phyloP scores from a whole-genome alignment of 2,888 invertebrate genomes.

The Sphecodes monilicornis region DNA sequence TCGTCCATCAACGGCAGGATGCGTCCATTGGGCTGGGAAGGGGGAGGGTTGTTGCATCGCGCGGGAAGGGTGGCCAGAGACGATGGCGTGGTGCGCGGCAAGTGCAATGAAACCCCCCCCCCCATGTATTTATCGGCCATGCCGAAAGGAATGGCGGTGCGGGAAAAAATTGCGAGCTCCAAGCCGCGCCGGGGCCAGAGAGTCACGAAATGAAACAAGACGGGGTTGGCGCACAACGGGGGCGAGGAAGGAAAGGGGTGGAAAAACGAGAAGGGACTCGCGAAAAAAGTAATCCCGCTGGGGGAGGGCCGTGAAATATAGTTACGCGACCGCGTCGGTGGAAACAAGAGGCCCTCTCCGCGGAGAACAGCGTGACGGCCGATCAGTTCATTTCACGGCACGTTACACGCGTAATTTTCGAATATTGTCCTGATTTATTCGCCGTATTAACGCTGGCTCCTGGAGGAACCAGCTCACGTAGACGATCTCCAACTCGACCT shows the following conservation, averaged over 20 bases:
- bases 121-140: slow-evolving; percentile 59
- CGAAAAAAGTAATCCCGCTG: slow-evolving; percentile 43
- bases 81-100: slow-evolving; percentile 41
- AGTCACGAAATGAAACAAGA: slow-evolving; percentile 49
- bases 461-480: slow-evolving; percentile 15
- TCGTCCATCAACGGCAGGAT: slow-evolving; percentile 71
- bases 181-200: background rate
- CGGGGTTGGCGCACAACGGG: background rate
- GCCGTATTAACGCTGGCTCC: slow-evolving; percentile 60
- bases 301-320: slow-evolving; percentile 60
- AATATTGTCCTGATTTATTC: slow-evolving; percentile 75
- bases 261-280: background rate
- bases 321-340: slow-evolving; percentile 57
- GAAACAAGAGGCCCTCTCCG: background rate
- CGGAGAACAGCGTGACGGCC: slow-evolving; percentile 51
- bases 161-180: slow-evolving; percentile 21
- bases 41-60: slow-evolving; percentile 39
- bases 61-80: slow-evolving; percentile 40
- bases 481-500: slow-evolving; percentile 32
- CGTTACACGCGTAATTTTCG: slow-evolving; percentile 72
- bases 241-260: slow-evolving; percentile 16
- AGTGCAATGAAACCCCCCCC: slow-evolving; percentile 51
- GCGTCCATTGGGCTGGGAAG: background rate
- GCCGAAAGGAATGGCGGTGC: slow-evolving; percentile 26
- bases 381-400: slow-evolving; percentile 77